Base-by-base conservation (phyloP, 2,888 invertebrate genomes). In the Sisyra nigra region DNA sequence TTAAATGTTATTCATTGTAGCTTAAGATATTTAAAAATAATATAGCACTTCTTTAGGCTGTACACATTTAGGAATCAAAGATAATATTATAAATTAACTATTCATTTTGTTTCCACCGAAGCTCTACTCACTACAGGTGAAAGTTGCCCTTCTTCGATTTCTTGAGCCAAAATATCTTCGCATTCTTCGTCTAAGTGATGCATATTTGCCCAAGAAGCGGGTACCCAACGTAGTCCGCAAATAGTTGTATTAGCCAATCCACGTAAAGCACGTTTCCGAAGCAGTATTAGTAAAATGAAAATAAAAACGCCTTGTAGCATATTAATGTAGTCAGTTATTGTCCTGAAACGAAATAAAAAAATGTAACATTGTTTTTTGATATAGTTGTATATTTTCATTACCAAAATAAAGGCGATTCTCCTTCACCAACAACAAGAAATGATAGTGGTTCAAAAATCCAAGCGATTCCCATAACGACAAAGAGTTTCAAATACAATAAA, bases 381-480 rank as follows among this genome's bases (percentile, higher is more conserved):
- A 24, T 24, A 24, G 24, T 5, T 3, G 24, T 24, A 7, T 24
- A 24, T 5, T 24, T n/a, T 24, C 3, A 24, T 24, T 24, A 24
- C 24, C 24, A 24, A 24, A 24, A 24, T 24, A 24, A 7, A 9
- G 19, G 34, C 2, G 33, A 17, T 18, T 19, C 18, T 8, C 18
- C 11, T 15, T 10, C 15, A 2, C 11, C 24, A 6, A 3, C 31
- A 2, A 14, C 11, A 18, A 41, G 31, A 17, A 53, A 52, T 2
- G 71, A 70, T 10, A 70, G 59, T 10, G 80, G 67, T 59, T 81
- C 81, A 50, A 80, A 80, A 48, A 76, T 68, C 80, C 80, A 81
- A 0, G 75, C 71, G 38, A 80, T 64, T 3, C 80, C 81, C 77
- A 79, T 80, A 1, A 80, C 69, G 3, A 79, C 59, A 50, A 76